Conservation (phyloP, 2,888 invertebrate species). For the Stenodema calcarata region DNA sequence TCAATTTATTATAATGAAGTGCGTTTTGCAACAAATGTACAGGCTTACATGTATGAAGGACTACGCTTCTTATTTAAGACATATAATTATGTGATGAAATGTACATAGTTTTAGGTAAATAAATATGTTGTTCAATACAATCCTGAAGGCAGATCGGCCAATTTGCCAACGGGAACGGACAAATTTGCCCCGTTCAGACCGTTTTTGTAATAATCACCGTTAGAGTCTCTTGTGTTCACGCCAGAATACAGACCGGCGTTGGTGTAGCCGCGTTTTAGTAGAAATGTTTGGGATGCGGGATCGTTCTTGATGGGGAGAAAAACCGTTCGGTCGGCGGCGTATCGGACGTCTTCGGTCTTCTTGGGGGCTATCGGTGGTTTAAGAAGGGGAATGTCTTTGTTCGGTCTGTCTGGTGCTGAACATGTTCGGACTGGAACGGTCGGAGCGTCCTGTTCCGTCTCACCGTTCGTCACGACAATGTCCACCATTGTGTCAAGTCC, state of each 20-base stretch:
- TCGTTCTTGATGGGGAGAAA: conserved; percentile 55
- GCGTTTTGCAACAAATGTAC: not conserved
- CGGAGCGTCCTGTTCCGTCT: conserved; percentile 33
- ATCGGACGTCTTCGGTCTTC: conserved; percentile 42
- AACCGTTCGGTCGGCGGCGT: conserved; percentile 55
- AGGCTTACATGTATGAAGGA: not conserved
- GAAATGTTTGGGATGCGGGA: conserved; percentile 62
- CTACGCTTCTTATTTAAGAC: not conserved
- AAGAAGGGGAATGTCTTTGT: not conserved
- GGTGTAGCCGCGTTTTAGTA: conserved; percentile 69
- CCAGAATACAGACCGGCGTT: conserved; percentile 71
- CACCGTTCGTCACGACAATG: conserved; percentile 67
- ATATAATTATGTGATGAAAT: not conserved
- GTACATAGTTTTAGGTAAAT: not conserved
- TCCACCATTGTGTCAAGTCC: conserved; percentile 76
- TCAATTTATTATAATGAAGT: not conserved
- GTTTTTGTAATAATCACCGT: conserved; percentile 55
- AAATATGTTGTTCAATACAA: conserved; percentile 56
- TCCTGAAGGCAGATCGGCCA: conserved; percentile 59
- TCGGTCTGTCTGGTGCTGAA: conserved; percentile 46
- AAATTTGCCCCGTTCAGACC: conserved; percentile 56
- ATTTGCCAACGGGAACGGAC: conserved; percentile 57
- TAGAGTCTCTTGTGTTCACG: conserved; percentile 66
- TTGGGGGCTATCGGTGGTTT: conserved; percentile 1
- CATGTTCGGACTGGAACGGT: conserved; percentile 54